These are phyloP conservation scores for Pristionchus entomophagus DNA, from an alignment of 2,888 invertebrate species.

Conservation along the genomic window DNA sequence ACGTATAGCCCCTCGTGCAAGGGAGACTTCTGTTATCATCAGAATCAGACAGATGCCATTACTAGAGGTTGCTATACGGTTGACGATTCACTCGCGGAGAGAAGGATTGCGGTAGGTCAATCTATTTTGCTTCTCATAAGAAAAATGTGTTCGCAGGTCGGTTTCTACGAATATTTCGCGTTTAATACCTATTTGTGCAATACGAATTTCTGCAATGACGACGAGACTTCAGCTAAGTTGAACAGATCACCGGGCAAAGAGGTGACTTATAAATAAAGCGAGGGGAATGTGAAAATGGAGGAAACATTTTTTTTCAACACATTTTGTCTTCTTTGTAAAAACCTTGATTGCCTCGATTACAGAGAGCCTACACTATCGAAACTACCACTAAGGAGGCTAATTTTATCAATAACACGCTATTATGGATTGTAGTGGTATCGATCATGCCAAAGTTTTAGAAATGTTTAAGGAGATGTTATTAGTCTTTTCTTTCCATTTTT, in stretches of 20 bases:
- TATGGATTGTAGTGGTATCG: too few relatives aligned
- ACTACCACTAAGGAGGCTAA: too few relatives aligned
- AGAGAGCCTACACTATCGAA: not conserved
- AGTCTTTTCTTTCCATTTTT: too few relatives aligned
- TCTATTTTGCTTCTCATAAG: too few relatives aligned
- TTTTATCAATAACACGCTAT: too few relatives aligned
- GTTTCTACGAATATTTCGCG: not conserved
- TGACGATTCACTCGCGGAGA: not conserved
- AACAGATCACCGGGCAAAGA: not conserved
- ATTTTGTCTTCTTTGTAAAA: too few relatives aligned
- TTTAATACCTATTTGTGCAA: not conserved
- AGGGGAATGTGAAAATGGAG: too few relatives aligned
- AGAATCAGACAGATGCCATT: not conserved
- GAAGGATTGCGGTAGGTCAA: not conserved
- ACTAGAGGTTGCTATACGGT: not conserved
- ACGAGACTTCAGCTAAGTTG: not conserved
- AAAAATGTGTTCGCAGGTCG: not conserved
- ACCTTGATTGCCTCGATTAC: too few relatives aligned
- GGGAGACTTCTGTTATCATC: not conserved
- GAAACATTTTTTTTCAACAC: too few relatives aligned
- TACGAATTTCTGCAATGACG: not conserved
- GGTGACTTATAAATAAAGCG: not conserved
- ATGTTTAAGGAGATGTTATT: too few relatives aligned
- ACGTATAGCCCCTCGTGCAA: not conserved
- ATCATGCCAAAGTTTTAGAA: too few relatives aligned